Percentiles rank a stretch among this genome's conserved stretches.
Conservation (phyloP, 2,797 vertebrate genomes). For the Garrulus glandarius region DNA sequence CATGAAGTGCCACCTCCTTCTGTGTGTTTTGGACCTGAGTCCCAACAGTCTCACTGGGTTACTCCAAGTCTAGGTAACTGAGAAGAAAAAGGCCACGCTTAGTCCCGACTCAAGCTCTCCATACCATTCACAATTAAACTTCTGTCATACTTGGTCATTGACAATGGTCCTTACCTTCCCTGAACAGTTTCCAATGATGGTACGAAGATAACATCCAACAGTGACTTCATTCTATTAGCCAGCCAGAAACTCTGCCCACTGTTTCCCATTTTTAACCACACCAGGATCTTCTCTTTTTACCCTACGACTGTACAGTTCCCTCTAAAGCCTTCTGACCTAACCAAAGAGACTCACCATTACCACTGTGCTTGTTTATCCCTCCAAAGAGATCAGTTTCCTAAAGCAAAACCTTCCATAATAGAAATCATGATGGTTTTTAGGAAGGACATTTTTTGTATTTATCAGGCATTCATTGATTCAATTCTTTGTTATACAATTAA, state of each 20-base stretch:
- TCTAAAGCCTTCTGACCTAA: not conserved
- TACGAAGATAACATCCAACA: no score
- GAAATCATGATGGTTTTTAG: not conserved
- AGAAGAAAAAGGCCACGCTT: no score
- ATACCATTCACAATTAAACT: no score
- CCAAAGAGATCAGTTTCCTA: not conserved
- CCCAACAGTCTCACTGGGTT: no score
- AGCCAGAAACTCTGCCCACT: not conserved
- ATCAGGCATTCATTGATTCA: not conserved
- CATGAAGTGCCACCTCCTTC: no score
- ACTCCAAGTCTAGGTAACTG: no score
- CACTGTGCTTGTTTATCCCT: not conserved
- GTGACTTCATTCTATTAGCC: no score
- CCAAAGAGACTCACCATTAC: not conserved
- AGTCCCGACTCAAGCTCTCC: no score
- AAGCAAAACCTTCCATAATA: not conserved
- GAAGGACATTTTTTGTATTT: not conserved
- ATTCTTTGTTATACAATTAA: not conserved
- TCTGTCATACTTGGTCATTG: no score
- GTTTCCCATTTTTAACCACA: not conserved
- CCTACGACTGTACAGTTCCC: not conserved
- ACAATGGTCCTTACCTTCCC: no score
- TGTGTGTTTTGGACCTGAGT: no score
- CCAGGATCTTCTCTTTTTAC: not conserved
- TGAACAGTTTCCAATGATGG: no score